A percentile compares a stretch with the other conserved stretches of the same genome.
Conservation (phyloP, 2,888 invertebrate genomes). For the Heliconius ethilla region DNA sequence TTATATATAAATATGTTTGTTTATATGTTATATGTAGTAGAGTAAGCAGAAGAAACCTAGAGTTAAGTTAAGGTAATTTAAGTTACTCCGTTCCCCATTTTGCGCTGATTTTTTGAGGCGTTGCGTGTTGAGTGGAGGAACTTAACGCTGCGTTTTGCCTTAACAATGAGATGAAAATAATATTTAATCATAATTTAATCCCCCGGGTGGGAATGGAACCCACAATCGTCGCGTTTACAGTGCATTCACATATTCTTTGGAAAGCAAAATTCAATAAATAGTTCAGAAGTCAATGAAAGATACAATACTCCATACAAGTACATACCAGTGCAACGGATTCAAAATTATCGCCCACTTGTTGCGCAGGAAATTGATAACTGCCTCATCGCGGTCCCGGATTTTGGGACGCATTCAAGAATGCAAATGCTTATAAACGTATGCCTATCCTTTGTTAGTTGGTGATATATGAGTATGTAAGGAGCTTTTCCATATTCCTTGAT, state of each 20-base stretch:
- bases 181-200: too few species aligned
- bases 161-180: too few species aligned
- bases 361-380: constrained; percentile 79
- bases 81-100: too few species aligned
- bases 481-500: background rate
- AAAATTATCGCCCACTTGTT: constrained; percentile 81
- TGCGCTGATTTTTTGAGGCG: too few species aligned
- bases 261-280: background rate
- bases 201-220: too few species aligned
- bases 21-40: too few species aligned
- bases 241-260: background rate
- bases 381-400: constrained; percentile 62
- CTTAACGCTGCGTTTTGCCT: too few species aligned
- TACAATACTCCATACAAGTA: constrained; percentile 54
- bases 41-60: too few species aligned
- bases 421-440: constrained; percentile 48
- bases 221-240: too few species aligned
- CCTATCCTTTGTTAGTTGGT: background rate
- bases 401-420: constrained; percentile 73
- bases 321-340: constrained; percentile 64
- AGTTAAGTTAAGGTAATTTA: too few species aligned
- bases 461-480: background rate
- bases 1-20: too few species aligned
- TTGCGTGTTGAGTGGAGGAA: too few species aligned
- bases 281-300: constrained; percentile 36